Evolutionary conservation across 2,113 vertebrate genomes (phyloP).

Genomic region (Syrrhaptes paradoxus): DNA sequence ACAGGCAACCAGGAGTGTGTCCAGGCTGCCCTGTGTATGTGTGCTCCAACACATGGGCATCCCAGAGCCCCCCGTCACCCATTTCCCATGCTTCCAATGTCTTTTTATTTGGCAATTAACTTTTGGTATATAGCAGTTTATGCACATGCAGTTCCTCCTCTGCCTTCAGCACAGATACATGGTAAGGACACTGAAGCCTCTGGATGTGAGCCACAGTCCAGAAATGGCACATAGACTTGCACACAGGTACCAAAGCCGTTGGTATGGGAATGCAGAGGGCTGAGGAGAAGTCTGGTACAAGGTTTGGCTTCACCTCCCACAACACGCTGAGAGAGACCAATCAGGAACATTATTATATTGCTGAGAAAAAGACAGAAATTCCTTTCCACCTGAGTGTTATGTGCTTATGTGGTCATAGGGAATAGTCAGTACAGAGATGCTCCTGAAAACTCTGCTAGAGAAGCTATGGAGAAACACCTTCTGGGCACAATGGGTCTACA

Average conservation of each 20-base stretch:
- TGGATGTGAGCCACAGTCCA: not conserved
- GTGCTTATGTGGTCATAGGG: not conserved
- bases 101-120: not conserved
- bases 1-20: not conserved
- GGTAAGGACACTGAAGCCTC: accelerated
- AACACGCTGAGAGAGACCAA: not conserved
- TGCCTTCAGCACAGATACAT: not conserved
- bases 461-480: not conserved
- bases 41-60: not conserved
- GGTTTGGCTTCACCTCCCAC: not conserved
- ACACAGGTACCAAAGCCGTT: not conserved
- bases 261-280: not conserved
- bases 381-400: not conserved
- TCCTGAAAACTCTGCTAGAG: not conserved
- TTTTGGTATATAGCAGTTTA: not conserved
- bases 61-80: not conserved
- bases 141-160: not conserved
- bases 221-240: not conserved
- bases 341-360: not conserved
- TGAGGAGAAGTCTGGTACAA: not conserved
- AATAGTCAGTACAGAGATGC: not conserved
- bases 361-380: not conserved
- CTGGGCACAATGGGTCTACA: not conserved
- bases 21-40: not conserved
- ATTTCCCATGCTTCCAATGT: not conserved